Evolutionary conservation across 2,888 invertebrate genomes (phyloP).

Genomic region (Minunthozetes semirufus): DNA sequence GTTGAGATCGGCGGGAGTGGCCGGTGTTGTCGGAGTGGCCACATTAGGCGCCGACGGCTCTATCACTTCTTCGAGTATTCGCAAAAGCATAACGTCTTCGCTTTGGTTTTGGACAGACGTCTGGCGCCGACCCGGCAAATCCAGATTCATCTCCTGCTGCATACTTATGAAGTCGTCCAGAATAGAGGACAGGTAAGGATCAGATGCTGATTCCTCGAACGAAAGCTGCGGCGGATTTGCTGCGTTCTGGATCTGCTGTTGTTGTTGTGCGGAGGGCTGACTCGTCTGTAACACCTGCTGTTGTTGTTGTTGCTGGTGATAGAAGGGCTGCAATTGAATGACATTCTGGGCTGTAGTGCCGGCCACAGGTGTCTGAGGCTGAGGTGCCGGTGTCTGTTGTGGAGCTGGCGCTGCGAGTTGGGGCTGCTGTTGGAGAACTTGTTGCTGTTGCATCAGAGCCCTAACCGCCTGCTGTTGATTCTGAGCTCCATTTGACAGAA

Average conservation of each 20-base stretch:
- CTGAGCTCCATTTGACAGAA: background rate
- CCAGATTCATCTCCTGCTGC: slow-evolving; percentile 41
- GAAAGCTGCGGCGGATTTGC: slow-evolving; percentile 21
- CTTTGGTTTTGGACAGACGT: background rate
- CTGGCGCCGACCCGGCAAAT: background rate
- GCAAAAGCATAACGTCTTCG: slow-evolving; percentile 16
- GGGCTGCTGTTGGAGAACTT: slow-evolving; percentile 5
- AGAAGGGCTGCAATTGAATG: slow-evolving; percentile 30
- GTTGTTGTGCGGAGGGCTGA: slow-evolving; percentile 44
- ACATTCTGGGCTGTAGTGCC: slow-evolving; percentile 2
- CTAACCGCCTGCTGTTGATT: background rate
- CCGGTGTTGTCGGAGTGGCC: slow-evolving; percentile 27
- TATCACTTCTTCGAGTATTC: slow-evolving; percentile 34
- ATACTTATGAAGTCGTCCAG: slow-evolving; percentile 42
- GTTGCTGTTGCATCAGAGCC: background rate
- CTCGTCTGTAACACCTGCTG: slow-evolving; percentile 46
- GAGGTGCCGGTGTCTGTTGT: slow-evolving; percentile 15
- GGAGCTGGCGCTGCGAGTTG: slow-evolving; percentile 16
- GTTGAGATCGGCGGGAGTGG: slow-evolving; percentile 33
- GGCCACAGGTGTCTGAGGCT: slow-evolving; percentile 19
- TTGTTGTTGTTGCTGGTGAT: slow-evolving; percentile 43
- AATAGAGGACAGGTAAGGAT: slow-evolving; percentile 40
- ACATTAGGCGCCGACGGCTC: slow-evolving; percentile 33
- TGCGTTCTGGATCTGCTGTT: background rate
- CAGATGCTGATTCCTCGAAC: slow-evolving; percentile 30